These are phyloP conservation scores for Mus spicilegus DNA, from an alignment of 2,113 vertebrate species.

Conservation along the genomic window DNA sequence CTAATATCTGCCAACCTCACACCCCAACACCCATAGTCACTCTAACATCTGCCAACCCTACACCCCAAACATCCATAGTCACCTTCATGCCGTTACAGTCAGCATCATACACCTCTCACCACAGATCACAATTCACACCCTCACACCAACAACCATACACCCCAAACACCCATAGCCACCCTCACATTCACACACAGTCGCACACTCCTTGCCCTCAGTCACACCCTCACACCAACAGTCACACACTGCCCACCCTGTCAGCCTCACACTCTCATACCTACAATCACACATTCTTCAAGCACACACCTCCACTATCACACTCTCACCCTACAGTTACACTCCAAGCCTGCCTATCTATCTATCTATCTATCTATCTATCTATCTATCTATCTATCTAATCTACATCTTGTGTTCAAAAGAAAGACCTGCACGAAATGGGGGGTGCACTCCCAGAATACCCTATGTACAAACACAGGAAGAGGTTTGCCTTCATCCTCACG, in stretches of 20 bases:
- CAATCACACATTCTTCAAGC: neutral
- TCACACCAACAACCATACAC: neutral
- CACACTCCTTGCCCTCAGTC: too few species aligned
- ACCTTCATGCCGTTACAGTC: neutral
- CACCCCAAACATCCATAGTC: neutral
- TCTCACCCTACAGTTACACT: neutral
- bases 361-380: too few species aligned
- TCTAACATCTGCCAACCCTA: neutral
- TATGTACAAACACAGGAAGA: accelerated
- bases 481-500: neutral
- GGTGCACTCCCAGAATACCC: neutral
- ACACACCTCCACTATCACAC: neutral
- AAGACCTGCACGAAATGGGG: neutral
- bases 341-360: neutral
- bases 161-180: neutral
- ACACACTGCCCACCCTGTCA: too few species aligned
- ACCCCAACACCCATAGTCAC: neutral
- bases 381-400: neutral
- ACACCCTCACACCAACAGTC: too few species aligned
- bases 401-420: neutral
- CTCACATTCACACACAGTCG: neutral
- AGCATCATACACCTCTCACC: neutral
- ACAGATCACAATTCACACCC: neutral
- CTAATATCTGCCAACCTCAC: too few species aligned
- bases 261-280: neutral